Base-by-base conservation (phyloP, 2,113 vertebrate genomes). In the Lasiurus cinereus region DNA sequence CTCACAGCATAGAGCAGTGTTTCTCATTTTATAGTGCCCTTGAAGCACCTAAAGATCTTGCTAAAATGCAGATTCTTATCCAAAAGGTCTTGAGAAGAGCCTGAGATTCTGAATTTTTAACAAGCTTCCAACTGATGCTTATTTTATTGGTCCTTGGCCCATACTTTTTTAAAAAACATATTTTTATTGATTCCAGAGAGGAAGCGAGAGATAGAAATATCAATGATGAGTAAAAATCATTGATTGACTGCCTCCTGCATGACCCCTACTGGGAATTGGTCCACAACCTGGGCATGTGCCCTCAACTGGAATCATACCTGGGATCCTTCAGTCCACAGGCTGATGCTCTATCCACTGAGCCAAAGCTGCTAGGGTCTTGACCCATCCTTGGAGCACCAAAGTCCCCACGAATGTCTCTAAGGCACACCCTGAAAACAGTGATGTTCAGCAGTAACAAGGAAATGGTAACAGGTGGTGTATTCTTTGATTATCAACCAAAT, bases 91-190 rank as follows among this genome's bases (percentile, higher is more conserved):
- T 67, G 16, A 56, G 15, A n/a, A 24, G 10, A 6, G 16, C 15
- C 66, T 80, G 24, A 72, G 22, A 72, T 18, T 84, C 66, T 73
- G 24, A 24, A 50, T 84, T 78, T 92, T 43, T 48, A 72, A 77
- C 4, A 54, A 80, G 46, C 27, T 92, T 33, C 6, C 59, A 79
- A 9, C 6, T 56, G 39, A 43, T 46, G 46, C 21, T 70, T 33
- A 3, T 10, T 13, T 8, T 29, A 2, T 83, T 31, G 2, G n/a
- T 62, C 2, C 10, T 69, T 50, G 9, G 22, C 33, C 46, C 52
- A 67, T 5, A 67, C 3, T 39, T 62, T 64, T 24, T 54, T 13
- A 50, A 48, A 48, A 48, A 48, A 46, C 46, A 7, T 46, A 56
- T 56, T 21, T 62, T 27, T 24, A 62, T 62, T 62, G 59, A 62